Conservation (phyloP, 2,888 invertebrate species). For the Melolontha melolontha region DNA sequence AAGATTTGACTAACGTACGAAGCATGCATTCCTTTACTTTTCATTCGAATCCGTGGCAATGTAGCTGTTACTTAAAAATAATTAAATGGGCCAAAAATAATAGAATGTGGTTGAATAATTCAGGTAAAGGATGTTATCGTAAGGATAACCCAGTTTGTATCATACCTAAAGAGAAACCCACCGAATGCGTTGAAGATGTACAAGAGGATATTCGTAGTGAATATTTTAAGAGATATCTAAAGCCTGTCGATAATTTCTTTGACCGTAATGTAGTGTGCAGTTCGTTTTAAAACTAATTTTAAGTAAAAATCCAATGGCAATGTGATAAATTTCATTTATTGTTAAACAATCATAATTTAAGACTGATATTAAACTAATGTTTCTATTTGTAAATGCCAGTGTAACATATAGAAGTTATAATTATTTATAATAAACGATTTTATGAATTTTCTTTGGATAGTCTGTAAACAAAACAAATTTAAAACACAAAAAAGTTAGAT, state of each 20-base stretch:
- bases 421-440: too few species aligned
- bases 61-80: constrained; percentile 34
- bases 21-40: constrained; percentile 14
- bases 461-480: too few species aligned
- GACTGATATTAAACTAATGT: too few species aligned
- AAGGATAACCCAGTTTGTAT: constrained; percentile 34
- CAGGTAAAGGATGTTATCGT: constrained; percentile 25
- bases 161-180: constrained; percentile 1
- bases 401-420: too few species aligned
- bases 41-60: constrained; percentile 40
- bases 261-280: constrained; percentile 24
- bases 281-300: background rate
- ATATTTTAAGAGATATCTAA: constrained; percentile 15
- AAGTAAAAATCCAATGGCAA: too few species aligned
- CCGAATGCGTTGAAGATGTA: constrained; percentile 26
- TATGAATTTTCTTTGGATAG: too few species aligned
- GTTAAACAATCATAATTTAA: too few species aligned
- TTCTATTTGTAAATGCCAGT: too few species aligned
- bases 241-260: constrained; percentile 15
- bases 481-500: too few species aligned
- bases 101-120: constrained; percentile 1
- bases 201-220: constrained; percentile 32
- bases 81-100: constrained; percentile 7
- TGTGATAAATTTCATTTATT: too few species aligned
- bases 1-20: background rate